These are phyloP conservation scores for Hydropotes inermis DNA, from an alignment of 2,113 vertebrate species.

Conservation along the genomic window DNA sequence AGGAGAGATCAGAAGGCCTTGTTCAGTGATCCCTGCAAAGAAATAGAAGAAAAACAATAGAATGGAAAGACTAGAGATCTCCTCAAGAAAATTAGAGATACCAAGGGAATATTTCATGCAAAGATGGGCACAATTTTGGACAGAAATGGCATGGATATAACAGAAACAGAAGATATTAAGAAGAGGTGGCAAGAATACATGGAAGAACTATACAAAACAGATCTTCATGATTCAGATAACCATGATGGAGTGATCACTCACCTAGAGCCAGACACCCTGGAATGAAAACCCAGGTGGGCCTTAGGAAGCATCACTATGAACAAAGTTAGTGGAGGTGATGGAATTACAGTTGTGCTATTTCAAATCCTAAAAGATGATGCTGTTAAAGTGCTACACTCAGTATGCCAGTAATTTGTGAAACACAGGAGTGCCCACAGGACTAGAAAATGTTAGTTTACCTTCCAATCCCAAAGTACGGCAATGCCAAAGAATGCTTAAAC, in stretches of 20 bases:
- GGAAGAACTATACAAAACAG: neutral
- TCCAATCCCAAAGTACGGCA: neutral
- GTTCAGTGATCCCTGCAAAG: neutral
- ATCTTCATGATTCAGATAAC: neutral
- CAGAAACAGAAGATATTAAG: neutral
- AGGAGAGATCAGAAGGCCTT: neutral
- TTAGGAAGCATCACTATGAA: neutral
- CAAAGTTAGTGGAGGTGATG: neutral
- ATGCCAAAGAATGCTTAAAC: neutral
- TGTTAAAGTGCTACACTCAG: neutral
- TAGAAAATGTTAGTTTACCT: neutral
- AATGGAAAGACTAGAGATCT: neutral
- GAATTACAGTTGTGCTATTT: neutral
- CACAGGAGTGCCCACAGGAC: neutral
- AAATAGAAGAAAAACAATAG: neutral
- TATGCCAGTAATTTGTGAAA: neutral
- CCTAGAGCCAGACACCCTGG: neutral
- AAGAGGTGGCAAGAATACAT: neutral
- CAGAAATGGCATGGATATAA: neutral
- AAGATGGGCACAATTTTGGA: neutral
- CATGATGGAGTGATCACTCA: neutral
- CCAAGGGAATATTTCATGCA: neutral
- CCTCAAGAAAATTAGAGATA: neutral
- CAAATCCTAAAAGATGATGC: neutral
- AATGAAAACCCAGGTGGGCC: neutral